Conservation (phyloP, 1,140 invertebrate genomes). For the Tetragonula clypearis region DNA sequence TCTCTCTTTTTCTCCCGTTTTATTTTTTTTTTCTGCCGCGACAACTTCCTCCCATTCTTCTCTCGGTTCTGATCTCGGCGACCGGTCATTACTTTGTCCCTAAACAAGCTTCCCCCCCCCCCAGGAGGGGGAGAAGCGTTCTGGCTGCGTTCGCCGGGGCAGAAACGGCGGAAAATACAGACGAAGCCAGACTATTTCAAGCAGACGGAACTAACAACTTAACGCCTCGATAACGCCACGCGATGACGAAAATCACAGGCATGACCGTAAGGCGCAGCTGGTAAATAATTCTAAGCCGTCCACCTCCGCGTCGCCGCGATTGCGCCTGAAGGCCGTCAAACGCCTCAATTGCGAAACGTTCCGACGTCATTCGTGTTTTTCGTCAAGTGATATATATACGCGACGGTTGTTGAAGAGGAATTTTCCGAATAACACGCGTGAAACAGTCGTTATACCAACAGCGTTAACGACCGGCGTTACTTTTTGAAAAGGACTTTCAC, state of each 20-base stretch:
- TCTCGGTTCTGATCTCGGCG: conserved; percentile 25
- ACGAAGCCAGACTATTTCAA: conserved; percentile 9
- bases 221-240: conserved; percentile 30
- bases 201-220: conserved; percentile 38
- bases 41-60: conserved; percentile 34
- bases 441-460: background rate
- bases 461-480: too few species aligned
- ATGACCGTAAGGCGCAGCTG: background rate
- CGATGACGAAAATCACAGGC: conserved; percentile 15
- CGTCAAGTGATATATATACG: too few species aligned
- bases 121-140: background rate
- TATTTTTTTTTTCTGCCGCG: background rate
- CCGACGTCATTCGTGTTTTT: background rate
- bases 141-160: background rate
- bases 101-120: background rate
- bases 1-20: background rate
- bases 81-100: conserved; percentile 17
- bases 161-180: conserved; percentile 5
- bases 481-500: too few species aligned
- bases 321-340: background rate
- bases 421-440: background rate
- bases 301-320: background rate
- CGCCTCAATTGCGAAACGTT: background rate
- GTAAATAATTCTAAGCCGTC: background rate
- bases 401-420: background rate